Evolutionary conservation across 2,797 vertebrate species (phyloP).

Genomic region (Peromyscus nudipes): DNA sequence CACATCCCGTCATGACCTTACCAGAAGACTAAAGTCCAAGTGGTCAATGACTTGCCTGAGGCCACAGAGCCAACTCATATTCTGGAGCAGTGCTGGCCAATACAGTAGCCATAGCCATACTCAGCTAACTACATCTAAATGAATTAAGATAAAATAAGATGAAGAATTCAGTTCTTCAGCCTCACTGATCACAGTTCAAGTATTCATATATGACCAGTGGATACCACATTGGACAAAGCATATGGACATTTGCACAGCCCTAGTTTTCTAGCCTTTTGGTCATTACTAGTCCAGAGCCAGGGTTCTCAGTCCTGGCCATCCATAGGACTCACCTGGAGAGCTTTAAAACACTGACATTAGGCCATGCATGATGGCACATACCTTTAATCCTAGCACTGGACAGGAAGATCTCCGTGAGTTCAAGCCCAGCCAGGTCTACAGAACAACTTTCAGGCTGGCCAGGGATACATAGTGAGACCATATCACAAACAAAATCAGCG

Average conservation of each 20-base stretch:
- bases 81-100: not conserved
- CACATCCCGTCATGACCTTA: not conserved
- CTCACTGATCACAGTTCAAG: not conserved
- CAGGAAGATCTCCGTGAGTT: not conserved
- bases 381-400: not conserved
- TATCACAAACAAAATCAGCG: not conserved
- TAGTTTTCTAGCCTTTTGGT: not conserved
- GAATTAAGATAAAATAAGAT: not conserved
- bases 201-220: not conserved
- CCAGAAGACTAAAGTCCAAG: not conserved
- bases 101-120: not conserved
- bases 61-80: not conserved
- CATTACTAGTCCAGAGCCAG: not conserved
- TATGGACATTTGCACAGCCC: not conserved
- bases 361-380: not conserved
- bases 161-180: not conserved
- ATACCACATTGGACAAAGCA: not conserved
- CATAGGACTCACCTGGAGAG: not conserved
- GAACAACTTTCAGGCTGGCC: not conserved
- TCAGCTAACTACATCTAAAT: not conserved
- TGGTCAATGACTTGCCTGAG: not conserved
- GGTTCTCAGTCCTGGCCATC: not conserved
- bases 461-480: not conserved
- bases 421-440: not conserved
- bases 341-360: not conserved